These are phyloP conservation scores for Perdita meconis DNA, from an alignment of 2,888 invertebrate genomes.

Conservation along the genomic window DNA sequence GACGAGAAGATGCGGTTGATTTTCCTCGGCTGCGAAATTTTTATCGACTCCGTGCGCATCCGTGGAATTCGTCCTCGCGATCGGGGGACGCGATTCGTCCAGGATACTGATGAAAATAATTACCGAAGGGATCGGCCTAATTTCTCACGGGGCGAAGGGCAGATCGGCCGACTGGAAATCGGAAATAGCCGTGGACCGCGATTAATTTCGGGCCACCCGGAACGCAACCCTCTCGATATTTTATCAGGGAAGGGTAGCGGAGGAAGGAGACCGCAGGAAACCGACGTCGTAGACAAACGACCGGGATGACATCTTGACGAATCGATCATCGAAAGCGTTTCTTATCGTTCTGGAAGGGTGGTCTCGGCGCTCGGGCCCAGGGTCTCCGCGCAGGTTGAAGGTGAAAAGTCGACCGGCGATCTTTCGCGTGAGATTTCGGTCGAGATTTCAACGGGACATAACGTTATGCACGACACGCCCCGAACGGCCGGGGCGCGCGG, in stretches of 20 bases:
- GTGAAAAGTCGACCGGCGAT: conserved; percentile 69
- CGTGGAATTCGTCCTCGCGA: conserved; percentile 41
- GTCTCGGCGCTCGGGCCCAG: neutral
- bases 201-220: conserved; percentile 57
- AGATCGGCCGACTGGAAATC: conserved; percentile 51
- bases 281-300: conserved; percentile 46
- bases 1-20: conserved; percentile 10
- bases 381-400: conserved; percentile 52
- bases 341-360: conserved; percentile 59
- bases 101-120: conserved; percentile 52
- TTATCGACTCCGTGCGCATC: conserved; percentile 11
- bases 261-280: conserved; percentile 28
- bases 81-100: conserved; percentile 36
- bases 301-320: conserved; percentile 57
- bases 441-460: conserved; percentile 46
- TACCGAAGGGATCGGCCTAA: conserved; percentile 49
- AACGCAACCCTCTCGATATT: conserved; percentile 58
- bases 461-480: conserved; percentile 51
- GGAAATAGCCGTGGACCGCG: conserved; percentile 52
- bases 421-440: conserved; percentile 69
- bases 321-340: conserved; percentile 67
- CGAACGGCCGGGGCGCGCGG: neutral
- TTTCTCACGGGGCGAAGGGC: conserved; percentile 40
- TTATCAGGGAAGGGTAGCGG: conserved; percentile 36
- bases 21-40: neutral